These are phyloP conservation scores for Cantharis lateralis DNA, from an alignment of 2,888 invertebrate genomes.

Conservation along the genomic window DNA sequence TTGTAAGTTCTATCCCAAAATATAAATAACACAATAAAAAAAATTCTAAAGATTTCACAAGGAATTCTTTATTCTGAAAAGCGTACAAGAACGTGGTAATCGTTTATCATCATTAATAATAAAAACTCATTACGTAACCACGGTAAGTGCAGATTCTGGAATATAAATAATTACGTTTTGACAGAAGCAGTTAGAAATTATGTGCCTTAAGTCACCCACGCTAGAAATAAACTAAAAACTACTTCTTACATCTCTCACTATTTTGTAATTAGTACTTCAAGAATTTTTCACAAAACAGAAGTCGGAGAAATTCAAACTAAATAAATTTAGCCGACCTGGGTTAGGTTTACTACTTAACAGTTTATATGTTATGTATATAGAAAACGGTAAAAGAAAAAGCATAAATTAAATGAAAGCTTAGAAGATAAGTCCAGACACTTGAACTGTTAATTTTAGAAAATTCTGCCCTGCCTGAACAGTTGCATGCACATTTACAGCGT, in stretches of 20 bases:
- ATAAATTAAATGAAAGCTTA: neutral
- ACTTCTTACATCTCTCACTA: neutral
- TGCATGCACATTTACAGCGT: neutral
- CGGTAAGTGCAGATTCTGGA: slow-evolving; percentile 30
- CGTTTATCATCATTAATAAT: slow-evolving; percentile 35
- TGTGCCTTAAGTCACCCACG: slow-evolving; percentile 2
- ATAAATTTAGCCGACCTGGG: neutral
- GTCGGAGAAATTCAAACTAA: neutral
- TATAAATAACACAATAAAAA: neutral
- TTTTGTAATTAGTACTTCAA: neutral
- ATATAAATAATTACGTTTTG: slow-evolving; percentile 34
- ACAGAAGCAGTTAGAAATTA: slow-evolving; percentile 21
- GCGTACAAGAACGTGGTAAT: neutral
- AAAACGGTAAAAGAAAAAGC: neutral
- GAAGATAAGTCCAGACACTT: neutral
- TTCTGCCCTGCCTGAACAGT: neutral
- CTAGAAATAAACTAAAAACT: neutral
- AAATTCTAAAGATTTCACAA: neutral
- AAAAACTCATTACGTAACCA: slow-evolving; percentile 36
- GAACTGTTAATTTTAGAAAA: neutral
- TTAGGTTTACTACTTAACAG: neutral
- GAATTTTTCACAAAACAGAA: neutral
- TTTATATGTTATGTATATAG: neutral
- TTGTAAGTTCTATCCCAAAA: neutral
- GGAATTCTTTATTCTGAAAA: neutral